phyloP scores from a whole-genome alignment of 2,888 invertebrate species.

The Synergus gifuensis region DNA sequence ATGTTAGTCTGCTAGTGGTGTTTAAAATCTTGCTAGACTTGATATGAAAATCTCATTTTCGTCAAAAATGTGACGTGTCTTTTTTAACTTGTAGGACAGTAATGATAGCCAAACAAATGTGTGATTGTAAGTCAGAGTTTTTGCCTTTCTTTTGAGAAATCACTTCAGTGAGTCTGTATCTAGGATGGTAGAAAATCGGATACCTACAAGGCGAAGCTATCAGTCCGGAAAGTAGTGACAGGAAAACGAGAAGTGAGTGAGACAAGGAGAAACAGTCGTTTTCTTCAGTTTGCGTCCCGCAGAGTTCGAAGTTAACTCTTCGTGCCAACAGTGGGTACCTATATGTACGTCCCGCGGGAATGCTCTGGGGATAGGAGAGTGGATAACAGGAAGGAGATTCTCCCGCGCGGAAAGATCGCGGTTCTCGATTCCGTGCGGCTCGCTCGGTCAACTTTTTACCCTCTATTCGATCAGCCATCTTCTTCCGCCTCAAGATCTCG shows the following conservation, averaged over 20 bases:
- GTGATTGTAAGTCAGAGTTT: not conserved
- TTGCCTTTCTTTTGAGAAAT: slow-evolving; percentile 1
- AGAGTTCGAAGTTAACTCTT: slow-evolving; percentile 50
- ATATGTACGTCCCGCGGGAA: slow-evolving; percentile 41
- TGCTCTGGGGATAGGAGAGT: slow-evolving; percentile 45
- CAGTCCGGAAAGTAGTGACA: slow-evolving; percentile 44
- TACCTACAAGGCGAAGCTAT: slow-evolving; percentile 28
- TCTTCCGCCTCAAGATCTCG: slow-evolving; percentile 43
- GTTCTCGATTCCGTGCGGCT: slow-evolving; percentile 47
- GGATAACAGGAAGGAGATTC: slow-evolving; percentile 43
- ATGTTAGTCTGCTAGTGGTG: too few relatives aligned
- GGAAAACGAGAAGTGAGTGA: slow-evolving; percentile 35
- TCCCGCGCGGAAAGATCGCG: slow-evolving; percentile 50
- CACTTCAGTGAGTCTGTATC: not conserved
- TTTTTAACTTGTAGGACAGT: too few relatives aligned
- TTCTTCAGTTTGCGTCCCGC: slow-evolving; percentile 46
- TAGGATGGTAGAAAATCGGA: slow-evolving; percentile 8
- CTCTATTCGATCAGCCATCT: slow-evolving; percentile 45
- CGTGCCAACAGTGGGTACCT: slow-evolving; percentile 32
- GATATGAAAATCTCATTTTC: too few relatives aligned
- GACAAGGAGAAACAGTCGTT: slow-evolving; percentile 21
- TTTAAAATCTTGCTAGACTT: too few relatives aligned
- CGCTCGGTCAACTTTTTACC: slow-evolving; percentile 49
- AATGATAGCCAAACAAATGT: not conserved
- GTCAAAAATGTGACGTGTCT: too few relatives aligned